Base-by-base conservation (phyloP, 2,113 vertebrate species). In the Podarcis cretensis region DNA sequence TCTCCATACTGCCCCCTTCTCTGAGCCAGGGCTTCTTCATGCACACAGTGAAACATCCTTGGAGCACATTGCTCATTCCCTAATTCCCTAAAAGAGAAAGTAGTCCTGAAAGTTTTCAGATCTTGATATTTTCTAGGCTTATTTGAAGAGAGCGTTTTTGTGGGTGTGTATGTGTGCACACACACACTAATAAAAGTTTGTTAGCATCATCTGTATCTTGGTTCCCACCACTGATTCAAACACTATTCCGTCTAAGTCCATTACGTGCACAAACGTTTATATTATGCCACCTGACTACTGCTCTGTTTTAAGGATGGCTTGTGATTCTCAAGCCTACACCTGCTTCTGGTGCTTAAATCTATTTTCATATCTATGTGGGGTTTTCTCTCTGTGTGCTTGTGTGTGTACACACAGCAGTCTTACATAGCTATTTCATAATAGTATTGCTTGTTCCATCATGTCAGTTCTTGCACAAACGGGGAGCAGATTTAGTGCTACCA, bases 381-480 rank as follows among this genome's bases (percentile, higher is more conserved):
- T 12, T 54, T 12, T 54, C 48, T 54, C 48, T 54, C 48, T 54
- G 48, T 54, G 48, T 54, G 43, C 43, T 43, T 43, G 10, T 54
- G 48, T 54, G 48, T 54, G 48, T 54, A 1, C 5, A 48, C 20
- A 27, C 8, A 59, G 18, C 65, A 65, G 25, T 89, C 63, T 90
- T 80, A 81, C 4, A 30, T 43, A 87, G 59, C 85, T 84, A 23
- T 69, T 71, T 25, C 91, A 90, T 85, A 27, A 85, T 14, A 89
- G 73, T 83, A 86, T 90, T 90, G 90, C 54, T 89, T 88, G 74
- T 92, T 63, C 83, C 77, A 76, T 89, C 89, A 91, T 91, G 74
- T 80, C 3, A 0, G 89, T 25, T 25, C 48, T 65, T 85, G 90
- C 74, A 90, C 86, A 90, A 82, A 93, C 89, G 88, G 86, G 63